Base-by-base conservation (phyloP, 2,797 vertebrate genomes). In the Sternotherus odoratus region DNA sequence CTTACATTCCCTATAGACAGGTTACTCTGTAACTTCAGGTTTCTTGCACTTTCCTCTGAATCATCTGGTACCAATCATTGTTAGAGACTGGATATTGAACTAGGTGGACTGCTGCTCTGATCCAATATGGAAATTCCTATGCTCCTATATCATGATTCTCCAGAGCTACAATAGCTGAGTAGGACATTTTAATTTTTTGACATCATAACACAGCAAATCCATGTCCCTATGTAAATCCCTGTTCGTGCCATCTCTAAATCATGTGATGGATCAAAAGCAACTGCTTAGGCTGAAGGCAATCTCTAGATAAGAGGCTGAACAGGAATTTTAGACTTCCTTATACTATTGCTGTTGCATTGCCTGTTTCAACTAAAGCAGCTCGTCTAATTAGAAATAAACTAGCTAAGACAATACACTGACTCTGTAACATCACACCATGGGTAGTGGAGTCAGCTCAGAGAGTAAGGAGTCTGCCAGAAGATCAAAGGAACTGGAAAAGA, bases 401-500 rank as follows among this genome's bases (percentile, higher is more conserved):
- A 86, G 3, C 53, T 91, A 77, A 83, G 56, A 82, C 39, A 85
- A 82, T 86, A 48, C 86, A 51, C 57, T 48, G 79, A 82, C 15
- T 24, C 75, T 86, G 80, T 69, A 77, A 21, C 15, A 13, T 4
- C 43, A 87, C 72, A 80, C 72, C 63, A 98, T 98, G 98, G 98
- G 98, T 51, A 97, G 87, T 0, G 94, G 97, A 93, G 88, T 97
- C 79, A 98, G 98, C 79, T 96, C 98, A 1, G 98, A 98, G 80
- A 97, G 96, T 94, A 98, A 98, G 54, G 97, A 98, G 75, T 98
- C 94, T 0, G 95, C 97, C 89, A 98, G 88, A 82, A 97, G 98
- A 91, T 98, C 98, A 80, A 98, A 93, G 83, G 97, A 98, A 88
- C 92, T 98, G 91, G 98, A 98, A 94, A 98, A 97, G 93, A 98